phyloP scores from a whole-genome alignment of 2,113 vertebrate genomes.

The Neolamprologus kungweensis region DNA sequence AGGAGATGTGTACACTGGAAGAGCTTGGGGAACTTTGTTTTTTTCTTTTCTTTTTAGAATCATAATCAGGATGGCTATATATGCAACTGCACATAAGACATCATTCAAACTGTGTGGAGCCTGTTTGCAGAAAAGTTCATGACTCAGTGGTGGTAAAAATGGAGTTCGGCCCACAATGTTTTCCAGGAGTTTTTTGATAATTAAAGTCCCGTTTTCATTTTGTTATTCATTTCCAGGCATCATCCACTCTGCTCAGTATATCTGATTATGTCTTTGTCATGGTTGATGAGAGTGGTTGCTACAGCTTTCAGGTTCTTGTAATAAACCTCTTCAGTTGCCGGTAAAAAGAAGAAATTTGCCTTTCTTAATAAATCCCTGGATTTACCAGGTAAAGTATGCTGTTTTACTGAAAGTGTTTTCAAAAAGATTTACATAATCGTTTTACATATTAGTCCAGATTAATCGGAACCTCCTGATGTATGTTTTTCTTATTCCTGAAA shows the following conservation, averaged over 20 bases:
- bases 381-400: background rate
- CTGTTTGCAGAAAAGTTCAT: background rate
- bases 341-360: background rate
- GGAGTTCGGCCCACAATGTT: background rate
- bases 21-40: background rate
- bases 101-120: background rate
- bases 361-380: background rate
- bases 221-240: background rate
- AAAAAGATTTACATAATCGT: background rate
- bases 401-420: background rate
- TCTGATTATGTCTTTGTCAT: background rate
- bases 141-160: background rate
- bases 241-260: background rate
- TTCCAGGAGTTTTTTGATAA: background rate
- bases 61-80: background rate
- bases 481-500: background rate
- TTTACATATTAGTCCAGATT: background rate
- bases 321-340: background rate
- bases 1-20: background rate
- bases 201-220: background rate
- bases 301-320: background rate
- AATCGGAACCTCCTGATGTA: background rate
- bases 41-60: background rate
- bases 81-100: background rate
- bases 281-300: background rate